Conservation (phyloP, 1,140 invertebrate species). For the Eupristina koningsbergeri region DNA sequence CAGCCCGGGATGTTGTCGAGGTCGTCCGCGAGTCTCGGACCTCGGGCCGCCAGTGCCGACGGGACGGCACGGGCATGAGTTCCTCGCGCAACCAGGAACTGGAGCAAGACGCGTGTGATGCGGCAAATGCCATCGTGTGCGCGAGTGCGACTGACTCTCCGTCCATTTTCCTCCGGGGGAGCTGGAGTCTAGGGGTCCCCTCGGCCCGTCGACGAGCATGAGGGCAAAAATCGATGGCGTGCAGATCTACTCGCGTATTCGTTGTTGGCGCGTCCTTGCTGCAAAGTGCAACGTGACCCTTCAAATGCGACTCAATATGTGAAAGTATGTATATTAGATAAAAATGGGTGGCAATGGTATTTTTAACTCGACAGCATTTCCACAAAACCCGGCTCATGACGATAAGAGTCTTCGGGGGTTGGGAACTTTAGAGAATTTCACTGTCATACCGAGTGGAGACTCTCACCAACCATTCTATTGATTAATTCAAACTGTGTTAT, state of each 20-base stretch:
- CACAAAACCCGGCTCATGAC: background rate
- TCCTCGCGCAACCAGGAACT: background rate
- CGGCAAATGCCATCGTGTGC: background rate
- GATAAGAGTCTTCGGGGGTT: background rate
- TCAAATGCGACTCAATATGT: slow-evolving; percentile 11
- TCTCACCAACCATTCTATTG: background rate
- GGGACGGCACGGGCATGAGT: background rate
- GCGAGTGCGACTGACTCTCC: background rate
- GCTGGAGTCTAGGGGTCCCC: no score
- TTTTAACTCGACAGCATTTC: background rate
- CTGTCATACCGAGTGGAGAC: background rate
- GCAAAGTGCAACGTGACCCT: slow-evolving; percentile 32
- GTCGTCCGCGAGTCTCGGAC: background rate
- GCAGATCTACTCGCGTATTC: background rate
- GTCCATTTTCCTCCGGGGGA: background rate
- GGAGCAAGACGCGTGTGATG: background rate
- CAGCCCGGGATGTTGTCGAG: slow-evolving; percentile 52
- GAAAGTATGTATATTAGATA: background rate
- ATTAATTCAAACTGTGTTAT: no score
- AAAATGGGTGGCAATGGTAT: background rate
- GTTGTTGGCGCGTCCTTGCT: slow-evolving; percentile 51
- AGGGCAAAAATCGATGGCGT: slow-evolving; percentile 31
- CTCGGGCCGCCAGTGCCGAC: background rate
- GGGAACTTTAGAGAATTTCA: no score
- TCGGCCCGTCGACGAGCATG: no score